phyloP scores from a whole-genome alignment of 2,888 invertebrate species.

The Aphodius granarius region DNA sequence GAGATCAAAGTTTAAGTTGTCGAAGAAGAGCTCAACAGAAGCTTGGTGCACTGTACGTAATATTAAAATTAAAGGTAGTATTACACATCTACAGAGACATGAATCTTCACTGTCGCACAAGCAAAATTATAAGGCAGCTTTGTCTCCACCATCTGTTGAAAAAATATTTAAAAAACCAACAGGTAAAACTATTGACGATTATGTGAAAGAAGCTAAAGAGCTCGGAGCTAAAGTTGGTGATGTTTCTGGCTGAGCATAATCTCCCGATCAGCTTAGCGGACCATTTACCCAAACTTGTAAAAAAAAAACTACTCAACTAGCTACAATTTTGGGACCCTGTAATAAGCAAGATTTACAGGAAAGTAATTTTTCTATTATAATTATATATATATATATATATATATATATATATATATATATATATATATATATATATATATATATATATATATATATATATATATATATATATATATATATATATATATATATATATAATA shows the following conservation, averaged over 20 bases:
- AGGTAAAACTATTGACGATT: background rate
- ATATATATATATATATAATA: no score
- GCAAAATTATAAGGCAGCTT: background rate
- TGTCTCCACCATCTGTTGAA: background rate
- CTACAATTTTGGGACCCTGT: no score
- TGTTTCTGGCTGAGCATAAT: background rate
- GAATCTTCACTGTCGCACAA: background rate
- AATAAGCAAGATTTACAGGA: no score
- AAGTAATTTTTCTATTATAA: no score
- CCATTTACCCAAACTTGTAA: conserved; percentile 37
- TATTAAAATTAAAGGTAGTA: background rate
- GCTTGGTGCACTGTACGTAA: background rate
- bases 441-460: no score
- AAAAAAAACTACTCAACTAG: no score
- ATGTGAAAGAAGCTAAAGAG: background rate
- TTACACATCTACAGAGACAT: background rate
- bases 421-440: no score
- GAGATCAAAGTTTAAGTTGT: background rate
- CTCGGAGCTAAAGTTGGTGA: background rate
- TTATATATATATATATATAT: no score
- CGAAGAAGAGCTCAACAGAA: background rate
- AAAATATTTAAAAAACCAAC: background rate
- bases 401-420: no score
- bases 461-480: no score
- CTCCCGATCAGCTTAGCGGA: conserved; percentile 32